Evolutionary conservation across 2,113 vertebrate species (phyloP).

Genomic region (Cyanoramphus novaezelandiae): DNA sequence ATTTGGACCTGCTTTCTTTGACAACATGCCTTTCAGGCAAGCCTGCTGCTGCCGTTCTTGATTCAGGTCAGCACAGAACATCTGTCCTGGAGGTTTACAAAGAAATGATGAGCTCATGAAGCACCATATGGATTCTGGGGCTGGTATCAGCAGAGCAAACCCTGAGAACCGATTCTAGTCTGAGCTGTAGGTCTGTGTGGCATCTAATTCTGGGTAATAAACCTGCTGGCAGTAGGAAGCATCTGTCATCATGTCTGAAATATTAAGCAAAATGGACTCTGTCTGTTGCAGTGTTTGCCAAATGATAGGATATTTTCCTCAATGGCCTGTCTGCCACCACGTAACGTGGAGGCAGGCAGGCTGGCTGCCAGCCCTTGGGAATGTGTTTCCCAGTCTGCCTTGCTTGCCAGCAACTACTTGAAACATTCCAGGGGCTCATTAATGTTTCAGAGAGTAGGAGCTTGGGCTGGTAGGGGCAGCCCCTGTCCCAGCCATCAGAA

Average conservation of each 20-base stretch:
- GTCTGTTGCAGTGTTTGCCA: slow-evolving; percentile 4
- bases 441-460: neutral
- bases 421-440: neutral
- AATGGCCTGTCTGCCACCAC: neutral
- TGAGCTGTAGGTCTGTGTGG: neutral
- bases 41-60: neutral
- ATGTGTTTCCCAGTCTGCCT: neutral
- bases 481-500: neutral
- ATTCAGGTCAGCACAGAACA: neutral
- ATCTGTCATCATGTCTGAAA: slow-evolving; percentile 5
- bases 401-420: neutral
- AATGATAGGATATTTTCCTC: slow-evolving; percentile 14
- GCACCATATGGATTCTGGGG: neutral
- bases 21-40: neutral
- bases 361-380: slow-evolving; percentile 18
- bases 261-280: slow-evolving; percentile 5
- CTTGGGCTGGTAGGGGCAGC: neutral
- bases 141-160: neutral
- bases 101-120: neutral
- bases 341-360: neutral
- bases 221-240: neutral
- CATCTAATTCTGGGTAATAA: slow-evolving; percentile 27
- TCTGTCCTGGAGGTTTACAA: neutral
- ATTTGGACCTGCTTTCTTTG: neutral
- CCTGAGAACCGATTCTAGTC: neutral